Evolutionary conservation across 2,888 invertebrate genomes (phyloP).

Genomic region (Chrysotoxum bicinctum): DNA sequence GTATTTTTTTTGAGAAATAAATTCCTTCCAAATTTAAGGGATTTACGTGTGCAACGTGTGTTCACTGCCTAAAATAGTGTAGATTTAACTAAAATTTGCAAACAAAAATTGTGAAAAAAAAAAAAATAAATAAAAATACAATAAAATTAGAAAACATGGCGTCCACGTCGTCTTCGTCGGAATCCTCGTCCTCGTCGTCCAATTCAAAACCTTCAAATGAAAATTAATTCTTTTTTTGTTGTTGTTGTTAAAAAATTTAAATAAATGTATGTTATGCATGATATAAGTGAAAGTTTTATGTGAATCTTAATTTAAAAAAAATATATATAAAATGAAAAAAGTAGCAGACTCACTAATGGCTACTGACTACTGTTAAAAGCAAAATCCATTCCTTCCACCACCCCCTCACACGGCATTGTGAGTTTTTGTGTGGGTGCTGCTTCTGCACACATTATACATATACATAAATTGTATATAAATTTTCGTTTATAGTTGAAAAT

Average conservation of each 20-base stretch:
- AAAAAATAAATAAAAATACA: constrained; percentile 35
- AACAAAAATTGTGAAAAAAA: not conserved
- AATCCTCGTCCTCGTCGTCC: constrained; percentile 64
- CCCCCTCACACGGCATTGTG: constrained; percentile 56
- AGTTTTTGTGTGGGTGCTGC: constrained; percentile 68
- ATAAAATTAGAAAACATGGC: constrained; percentile 66
- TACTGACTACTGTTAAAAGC: constrained; percentile 68
- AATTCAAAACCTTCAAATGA: constrained; percentile 46
- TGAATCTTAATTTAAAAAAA: constrained; percentile 11
- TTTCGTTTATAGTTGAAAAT: constrained; percentile 62
- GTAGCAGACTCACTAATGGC: constrained; percentile 54
- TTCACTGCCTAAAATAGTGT: constrained; percentile 51
- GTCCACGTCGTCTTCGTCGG: constrained; percentile 70
- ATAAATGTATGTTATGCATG: constrained; percentile 24
- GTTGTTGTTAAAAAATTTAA: not conserved
- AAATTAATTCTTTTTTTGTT: constrained; percentile 39
- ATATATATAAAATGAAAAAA: constrained; percentile 21
- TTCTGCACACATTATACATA: constrained; percentile 50
- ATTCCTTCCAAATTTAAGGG: constrained; percentile 16
- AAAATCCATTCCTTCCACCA: constrained; percentile 66
- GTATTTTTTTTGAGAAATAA: constrained; percentile 29
- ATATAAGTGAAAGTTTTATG: constrained; percentile 59
- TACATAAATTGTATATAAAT: constrained; percentile 24
- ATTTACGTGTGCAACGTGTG: constrained; percentile 45
- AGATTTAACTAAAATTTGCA: constrained; percentile 41